Evolutionary conservation across 1,140 invertebrate genomes (phyloP).

Genomic region (Bombus terrestris): DNA sequence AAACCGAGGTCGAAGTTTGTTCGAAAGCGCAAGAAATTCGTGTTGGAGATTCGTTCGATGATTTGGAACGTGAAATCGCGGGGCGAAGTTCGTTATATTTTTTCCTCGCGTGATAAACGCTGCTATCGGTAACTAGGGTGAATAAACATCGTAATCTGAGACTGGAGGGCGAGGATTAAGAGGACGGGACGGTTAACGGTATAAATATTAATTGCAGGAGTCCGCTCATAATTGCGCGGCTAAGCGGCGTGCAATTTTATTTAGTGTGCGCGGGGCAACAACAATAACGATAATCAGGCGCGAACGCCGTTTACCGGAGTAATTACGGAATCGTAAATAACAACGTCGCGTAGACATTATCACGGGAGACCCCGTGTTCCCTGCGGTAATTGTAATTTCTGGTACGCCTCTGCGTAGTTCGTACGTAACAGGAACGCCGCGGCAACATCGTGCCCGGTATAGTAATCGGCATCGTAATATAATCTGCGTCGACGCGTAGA

Average conservation of each 20-base stretch:
- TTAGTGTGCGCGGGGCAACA: neutral
- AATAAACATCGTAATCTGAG: neutral
- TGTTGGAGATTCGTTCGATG: neutral
- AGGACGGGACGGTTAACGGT: too few relatives aligned
- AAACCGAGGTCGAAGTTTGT: too few relatives aligned
- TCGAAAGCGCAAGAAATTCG: neutral
- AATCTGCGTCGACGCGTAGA: constrained; percentile 61
- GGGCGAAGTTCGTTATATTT: neutral
- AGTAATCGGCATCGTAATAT: constrained; percentile 66
- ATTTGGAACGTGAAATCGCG: neutral
- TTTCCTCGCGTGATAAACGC: neutral
- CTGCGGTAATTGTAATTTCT: constrained; percentile 58
- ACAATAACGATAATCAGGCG: constrained; percentile 32
- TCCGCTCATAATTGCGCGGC: constrained; percentile 1
- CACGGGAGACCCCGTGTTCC: constrained; percentile 24
- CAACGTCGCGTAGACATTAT: constrained; percentile 54
- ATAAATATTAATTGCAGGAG: constrained; percentile 19
- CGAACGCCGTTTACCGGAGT: constrained; percentile 16
- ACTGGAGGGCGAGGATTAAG: neutral
- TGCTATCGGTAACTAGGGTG: neutral
- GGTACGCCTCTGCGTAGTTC: constrained; percentile 43
- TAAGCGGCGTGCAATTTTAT: constrained; percentile 12
- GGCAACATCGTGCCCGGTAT: constrained; percentile 56
- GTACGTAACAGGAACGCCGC: constrained; percentile 33
- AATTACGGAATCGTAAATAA: constrained; percentile 46